A percentile compares a stretch with the other conserved stretches of the same genome.
phyloP scores from a whole-genome alignment of 1,140 invertebrate species.

The Drosophila yakuba region DNA sequence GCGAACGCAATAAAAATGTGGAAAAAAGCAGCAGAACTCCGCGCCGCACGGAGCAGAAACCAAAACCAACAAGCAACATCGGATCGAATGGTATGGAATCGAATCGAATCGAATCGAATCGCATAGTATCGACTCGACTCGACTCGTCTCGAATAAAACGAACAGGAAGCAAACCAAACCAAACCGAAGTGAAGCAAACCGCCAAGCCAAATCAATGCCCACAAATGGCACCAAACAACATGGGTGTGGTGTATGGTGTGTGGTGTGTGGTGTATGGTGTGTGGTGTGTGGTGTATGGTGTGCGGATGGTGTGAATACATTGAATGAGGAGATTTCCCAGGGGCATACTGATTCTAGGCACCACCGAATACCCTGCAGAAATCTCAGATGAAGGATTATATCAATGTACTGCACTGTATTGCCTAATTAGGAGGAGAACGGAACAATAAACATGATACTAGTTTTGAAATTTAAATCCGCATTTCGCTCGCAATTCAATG shows the following conservation, averaged over 20 bases:
- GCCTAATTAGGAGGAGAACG: background rate
- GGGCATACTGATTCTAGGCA: slow-evolving; percentile 1
- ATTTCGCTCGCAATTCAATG: background rate
- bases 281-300: background rate
- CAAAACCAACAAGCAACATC: slow-evolving; percentile 51
- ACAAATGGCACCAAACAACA: slow-evolving; percentile 62
- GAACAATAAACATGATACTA: too few species aligned
- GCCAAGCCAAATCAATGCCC: slow-evolving; percentile 75
- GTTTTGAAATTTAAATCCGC: too few species aligned
- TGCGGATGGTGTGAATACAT: slow-evolving; percentile 10
- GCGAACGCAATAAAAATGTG: slow-evolving; percentile 61
- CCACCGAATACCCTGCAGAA: slow-evolving; percentile 12
- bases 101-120: slow-evolving; percentile 34
- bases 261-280: background rate
- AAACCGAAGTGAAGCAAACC: slow-evolving; percentile 37
- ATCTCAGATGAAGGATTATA: background rate
- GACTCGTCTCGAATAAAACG: slow-evolving; percentile 14
- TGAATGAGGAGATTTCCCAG: slow-evolving; percentile 39
- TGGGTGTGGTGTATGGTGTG: slow-evolving; percentile 21
- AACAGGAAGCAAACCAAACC: background rate
- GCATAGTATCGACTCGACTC: slow-evolving; percentile 15
- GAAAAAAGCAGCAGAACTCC: slow-evolving; percentile 10
- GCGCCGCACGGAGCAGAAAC: slow-evolving; percentile 16
- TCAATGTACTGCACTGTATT: background rate
- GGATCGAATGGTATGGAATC: slow-evolving; percentile 23